Conservation (phyloP, 1,140 invertebrate species). For the Micrasema longulum region DNA sequence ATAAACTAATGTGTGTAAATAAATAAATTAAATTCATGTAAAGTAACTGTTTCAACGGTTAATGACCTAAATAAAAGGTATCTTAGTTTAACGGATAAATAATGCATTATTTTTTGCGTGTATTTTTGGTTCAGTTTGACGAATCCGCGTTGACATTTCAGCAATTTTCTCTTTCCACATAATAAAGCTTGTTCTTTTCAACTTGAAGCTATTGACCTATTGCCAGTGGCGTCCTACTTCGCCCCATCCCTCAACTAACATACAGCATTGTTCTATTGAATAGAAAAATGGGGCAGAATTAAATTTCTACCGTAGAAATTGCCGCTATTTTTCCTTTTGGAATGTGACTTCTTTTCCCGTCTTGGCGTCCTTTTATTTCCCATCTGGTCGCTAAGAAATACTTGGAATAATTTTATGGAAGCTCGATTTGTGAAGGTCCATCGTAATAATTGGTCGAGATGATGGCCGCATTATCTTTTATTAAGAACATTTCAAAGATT, state of each 20-base stretch:
- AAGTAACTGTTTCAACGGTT: too few species aligned
- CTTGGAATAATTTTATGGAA: not conserved
- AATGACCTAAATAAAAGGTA: too few species aligned
- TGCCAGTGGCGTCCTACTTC: slow-evolving; percentile 18
- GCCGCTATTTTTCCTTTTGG: not conserved
- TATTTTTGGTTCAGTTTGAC: too few species aligned
- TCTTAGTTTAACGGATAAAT: too few species aligned
- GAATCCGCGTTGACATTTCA: slow-evolving; percentile 4
- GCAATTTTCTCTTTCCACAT: not conserved
- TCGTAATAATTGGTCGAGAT: not conserved
- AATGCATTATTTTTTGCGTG: too few species aligned
- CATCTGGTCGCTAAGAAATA: slow-evolving; percentile 14
- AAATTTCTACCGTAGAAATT: slow-evolving; percentile 41
- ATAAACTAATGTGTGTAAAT: too few species aligned
- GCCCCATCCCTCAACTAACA: not conserved
- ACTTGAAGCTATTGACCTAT: slow-evolving; percentile 23
- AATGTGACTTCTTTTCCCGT: not conserved
- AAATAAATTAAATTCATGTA: too few species aligned
- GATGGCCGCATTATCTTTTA: too few species aligned
- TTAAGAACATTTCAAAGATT: too few species aligned
- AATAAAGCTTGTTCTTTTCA: slow-evolving; percentile 15
- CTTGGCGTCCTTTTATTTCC: not conserved
- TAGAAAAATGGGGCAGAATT: slow-evolving; percentile 48
- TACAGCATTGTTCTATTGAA: slow-evolving; percentile 35
- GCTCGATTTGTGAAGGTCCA: not conserved